These are phyloP conservation scores for Panonychus citri DNA, from an alignment of 1,140 invertebrate species.

Conservation along the genomic window DNA sequence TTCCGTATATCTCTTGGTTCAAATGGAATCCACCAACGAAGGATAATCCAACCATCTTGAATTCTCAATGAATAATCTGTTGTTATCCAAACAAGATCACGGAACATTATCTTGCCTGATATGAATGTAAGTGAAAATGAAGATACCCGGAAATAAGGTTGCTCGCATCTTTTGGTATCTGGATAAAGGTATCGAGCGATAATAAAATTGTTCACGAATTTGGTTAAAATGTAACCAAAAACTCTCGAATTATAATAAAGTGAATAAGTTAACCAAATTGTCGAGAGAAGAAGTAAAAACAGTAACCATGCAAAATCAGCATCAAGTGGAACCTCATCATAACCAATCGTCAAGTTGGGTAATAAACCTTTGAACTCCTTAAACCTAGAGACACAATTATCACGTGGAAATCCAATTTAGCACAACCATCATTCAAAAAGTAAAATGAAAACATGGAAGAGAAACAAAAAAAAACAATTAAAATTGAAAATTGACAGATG, in stretches of 20 bases:
- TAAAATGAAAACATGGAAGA: no score
- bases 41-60: slow-evolving; percentile 91
- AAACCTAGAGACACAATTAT: neutral
- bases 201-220: slow-evolving; percentile 64
- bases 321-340: slow-evolving; percentile 25
- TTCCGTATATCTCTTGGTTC: slow-evolving; percentile 55
- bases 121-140: slow-evolving; percentile 80
- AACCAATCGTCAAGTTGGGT: slow-evolving; percentile 9
- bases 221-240: slow-evolving; percentile 64
- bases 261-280: slow-evolving; percentile 75
- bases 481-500: no score
- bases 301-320: slow-evolving; percentile 56
- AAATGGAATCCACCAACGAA: slow-evolving; percentile 84
- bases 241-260: slow-evolving; percentile 85
- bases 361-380: neutral
- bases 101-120: slow-evolving; percentile 95
- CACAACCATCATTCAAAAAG: no score
- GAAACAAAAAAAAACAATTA: no score
- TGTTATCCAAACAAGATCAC: slow-evolving; percentile 79
- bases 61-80: slow-evolving; percentile 77
- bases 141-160: slow-evolving; percentile 25
- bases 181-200: slow-evolving; percentile 26
- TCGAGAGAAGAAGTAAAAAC: slow-evolving; percentile 49
- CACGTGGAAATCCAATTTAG: no score
- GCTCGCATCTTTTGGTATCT: neutral